Evolutionary conservation across 53 echinoderm and acorn worm genomes (phyloP).

Genomic region (Henricia sp.): DNA sequence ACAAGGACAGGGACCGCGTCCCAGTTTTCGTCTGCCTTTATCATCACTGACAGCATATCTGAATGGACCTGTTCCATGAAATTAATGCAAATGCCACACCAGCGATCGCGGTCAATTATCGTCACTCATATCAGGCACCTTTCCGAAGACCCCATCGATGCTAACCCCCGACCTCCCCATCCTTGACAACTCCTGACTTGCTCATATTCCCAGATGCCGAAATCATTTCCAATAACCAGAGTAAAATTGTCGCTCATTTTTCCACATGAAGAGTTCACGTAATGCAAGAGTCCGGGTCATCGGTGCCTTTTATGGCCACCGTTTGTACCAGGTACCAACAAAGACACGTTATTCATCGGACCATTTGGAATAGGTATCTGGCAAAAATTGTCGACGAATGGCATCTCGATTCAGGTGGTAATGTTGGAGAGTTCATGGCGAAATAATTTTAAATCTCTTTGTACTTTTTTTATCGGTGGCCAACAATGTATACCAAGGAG

Average conservation of each 20-base stretch:
- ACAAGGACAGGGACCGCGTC: slow-evolving; percentile 1
- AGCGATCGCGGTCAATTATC: slow-evolving; percentile 16
- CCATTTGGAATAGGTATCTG: slow-evolving; percentile 51
- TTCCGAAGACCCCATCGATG: slow-evolving; percentile 28
- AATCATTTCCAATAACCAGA: slow-evolving; percentile 37
- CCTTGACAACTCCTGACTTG: slow-evolving; percentile 27
- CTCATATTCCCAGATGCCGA: slow-evolving; percentile 25
- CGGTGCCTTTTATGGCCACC: slow-evolving; percentile 30
- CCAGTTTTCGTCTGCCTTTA: slow-evolving; percentile 5
- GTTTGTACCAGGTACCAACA: slow-evolving; percentile 21
- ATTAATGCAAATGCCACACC: slow-evolving; percentile 55
- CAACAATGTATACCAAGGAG: slow-evolving; percentile 38
- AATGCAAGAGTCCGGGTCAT: slow-evolving; percentile 23
- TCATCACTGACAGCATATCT: slow-evolving; percentile 10
- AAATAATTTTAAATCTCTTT: slow-evolving; percentile 39
- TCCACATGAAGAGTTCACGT: slow-evolving; percentile 45
- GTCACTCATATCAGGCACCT: slow-evolving; percentile 17
- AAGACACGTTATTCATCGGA: slow-evolving; percentile 54
- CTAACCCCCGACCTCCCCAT: slow-evolving; percentile 7
- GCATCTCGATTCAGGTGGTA: slow-evolving; percentile 16
- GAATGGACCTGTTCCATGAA: slow-evolving; percentile 31
- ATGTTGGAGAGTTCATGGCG: slow-evolving; percentile 18
- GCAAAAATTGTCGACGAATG: slow-evolving; percentile 41
- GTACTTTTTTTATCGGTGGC: slow-evolving; percentile 28
- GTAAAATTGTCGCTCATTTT: slow-evolving; percentile 37